A percentile compares a stretch with the other conserved stretches of the same genome.
These are phyloP conservation scores for Lasioglossum morio DNA, from an alignment of 2,888 invertebrate genomes.

Conservation along the genomic window DNA sequence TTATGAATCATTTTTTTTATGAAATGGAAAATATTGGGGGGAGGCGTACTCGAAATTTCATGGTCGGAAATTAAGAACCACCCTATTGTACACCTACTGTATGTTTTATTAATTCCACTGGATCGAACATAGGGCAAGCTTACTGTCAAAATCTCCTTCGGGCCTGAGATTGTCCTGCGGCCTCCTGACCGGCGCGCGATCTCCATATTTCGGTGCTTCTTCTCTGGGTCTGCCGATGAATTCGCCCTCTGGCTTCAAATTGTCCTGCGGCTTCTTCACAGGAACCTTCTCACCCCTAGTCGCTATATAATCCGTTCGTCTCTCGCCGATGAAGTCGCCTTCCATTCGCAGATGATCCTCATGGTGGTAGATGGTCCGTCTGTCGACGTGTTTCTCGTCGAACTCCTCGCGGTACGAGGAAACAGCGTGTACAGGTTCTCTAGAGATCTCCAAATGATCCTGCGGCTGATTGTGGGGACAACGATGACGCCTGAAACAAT, in stretches of 20 bases:
- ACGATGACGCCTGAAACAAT: slow-evolving; percentile 90
- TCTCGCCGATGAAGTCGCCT: slow-evolving; percentile 87
- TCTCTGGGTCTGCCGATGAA: slow-evolving; percentile 84
- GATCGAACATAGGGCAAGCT: slow-evolving; percentile 57
- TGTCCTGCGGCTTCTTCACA: slow-evolving; percentile 85
- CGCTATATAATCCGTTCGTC: slow-evolving; percentile 85
- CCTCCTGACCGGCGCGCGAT: slow-evolving; percentile 83
- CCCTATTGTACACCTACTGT: too few relatives aligned
- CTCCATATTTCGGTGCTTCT: slow-evolving; percentile 76
- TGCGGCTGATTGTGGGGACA: slow-evolving; percentile 89
- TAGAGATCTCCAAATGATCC: slow-evolving; percentile 80
- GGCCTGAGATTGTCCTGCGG: slow-evolving; percentile 86
- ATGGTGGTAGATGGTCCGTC: slow-evolving; percentile 87
- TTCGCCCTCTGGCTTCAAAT: slow-evolving; percentile 86
- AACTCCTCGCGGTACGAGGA: slow-evolving; percentile 89
- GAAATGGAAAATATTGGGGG: too few relatives aligned
- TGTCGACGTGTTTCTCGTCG: slow-evolving; percentile 88
- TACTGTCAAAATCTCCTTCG: slow-evolving; percentile 87
- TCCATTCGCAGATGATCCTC: slow-evolving; percentile 91
- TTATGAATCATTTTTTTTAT: too few relatives aligned
- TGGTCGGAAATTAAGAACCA: too few relatives aligned
- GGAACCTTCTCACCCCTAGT: slow-evolving; percentile 84
- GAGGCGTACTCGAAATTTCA: too few relatives aligned
- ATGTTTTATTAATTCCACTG: too few relatives aligned
- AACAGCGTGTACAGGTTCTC: slow-evolving; percentile 79